Conservation (phyloP, 2,797 vertebrate species). For the Lepilemur ruficaudatus region DNA sequence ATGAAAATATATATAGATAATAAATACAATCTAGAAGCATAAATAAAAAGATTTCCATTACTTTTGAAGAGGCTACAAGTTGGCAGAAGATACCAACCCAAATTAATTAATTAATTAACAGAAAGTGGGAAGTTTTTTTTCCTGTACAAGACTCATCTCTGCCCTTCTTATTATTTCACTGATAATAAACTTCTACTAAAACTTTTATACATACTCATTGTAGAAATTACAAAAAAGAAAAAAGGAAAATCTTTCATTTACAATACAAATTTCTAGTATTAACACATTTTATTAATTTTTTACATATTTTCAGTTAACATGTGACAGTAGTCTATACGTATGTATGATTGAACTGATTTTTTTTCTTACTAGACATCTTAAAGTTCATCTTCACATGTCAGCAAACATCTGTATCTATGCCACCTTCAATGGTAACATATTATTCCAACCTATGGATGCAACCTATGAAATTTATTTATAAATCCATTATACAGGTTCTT, state of each 20-base stretch:
- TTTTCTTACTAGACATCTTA: background rate
- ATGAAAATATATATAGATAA: background rate
- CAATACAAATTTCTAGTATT: background rate
- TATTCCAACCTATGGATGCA: background rate
- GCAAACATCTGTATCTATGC: background rate
- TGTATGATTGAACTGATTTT: background rate
- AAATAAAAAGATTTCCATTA: background rate
- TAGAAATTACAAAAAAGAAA: background rate
- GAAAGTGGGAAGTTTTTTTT: background rate
- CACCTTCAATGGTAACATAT: background rate
- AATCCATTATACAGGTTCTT: background rate
- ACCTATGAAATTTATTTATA: background rate
- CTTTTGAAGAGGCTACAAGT: background rate
- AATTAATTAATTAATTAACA: background rate
- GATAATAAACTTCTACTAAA: background rate
- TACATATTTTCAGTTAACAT: background rate
- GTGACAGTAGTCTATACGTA: background rate
- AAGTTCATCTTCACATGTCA: background rate
- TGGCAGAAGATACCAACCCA: background rate
- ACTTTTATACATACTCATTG: background rate
- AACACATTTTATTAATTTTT: background rate
- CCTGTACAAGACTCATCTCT: background rate
- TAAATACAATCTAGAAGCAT: background rate
- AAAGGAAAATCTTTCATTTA: background rate
- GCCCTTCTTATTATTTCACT: background rate